These are phyloP conservation scores for Volucella inflata DNA, from an alignment of 2,888 invertebrate species.

Conservation along the genomic window DNA sequence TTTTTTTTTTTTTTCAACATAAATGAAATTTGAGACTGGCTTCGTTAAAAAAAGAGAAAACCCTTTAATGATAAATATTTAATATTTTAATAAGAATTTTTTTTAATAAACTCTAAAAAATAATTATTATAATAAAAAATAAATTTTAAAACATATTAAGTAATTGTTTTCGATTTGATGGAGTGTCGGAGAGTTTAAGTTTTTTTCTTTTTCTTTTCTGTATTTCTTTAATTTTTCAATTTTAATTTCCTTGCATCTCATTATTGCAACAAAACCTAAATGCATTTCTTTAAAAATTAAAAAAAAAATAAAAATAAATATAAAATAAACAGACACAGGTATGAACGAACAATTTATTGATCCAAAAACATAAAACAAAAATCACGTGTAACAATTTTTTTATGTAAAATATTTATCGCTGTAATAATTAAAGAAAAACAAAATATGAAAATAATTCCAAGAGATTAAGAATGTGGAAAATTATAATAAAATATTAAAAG, in stretches of 20 bases:
- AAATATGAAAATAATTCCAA: conserved; percentile 56
- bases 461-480: conserved; percentile 61
- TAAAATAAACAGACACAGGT: conserved; percentile 21
- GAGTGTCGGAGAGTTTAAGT: conserved; percentile 6
- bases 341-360: conserved; percentile 66
- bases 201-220: conserved; percentile 19
- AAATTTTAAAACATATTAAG: conserved; percentile 4
- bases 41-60: conserved; percentile 60
- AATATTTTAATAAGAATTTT: conserved; percentile 62
- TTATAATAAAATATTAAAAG: conserved; percentile 61
- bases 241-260: not conserved
- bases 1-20: conserved; percentile 52
- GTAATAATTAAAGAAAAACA: conserved; percentile 54
- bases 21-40: conserved; percentile 71
- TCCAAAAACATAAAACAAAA: conserved; percentile 29
- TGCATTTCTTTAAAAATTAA: conserved; percentile 54
- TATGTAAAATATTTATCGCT: conserved; percentile 72
- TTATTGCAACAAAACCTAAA: conserved; percentile 22
- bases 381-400: conserved; percentile 16
- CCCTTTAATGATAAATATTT: conserved; percentile 49
- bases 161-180: conserved; percentile 29
- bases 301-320: too few relatives aligned
- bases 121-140: conserved; percentile 4
- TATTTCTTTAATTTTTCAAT: conserved; percentile 12
- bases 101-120: not conserved